Base-by-base conservation (phyloP, 2,888 invertebrate species). In the Phasia obesa region DNA sequence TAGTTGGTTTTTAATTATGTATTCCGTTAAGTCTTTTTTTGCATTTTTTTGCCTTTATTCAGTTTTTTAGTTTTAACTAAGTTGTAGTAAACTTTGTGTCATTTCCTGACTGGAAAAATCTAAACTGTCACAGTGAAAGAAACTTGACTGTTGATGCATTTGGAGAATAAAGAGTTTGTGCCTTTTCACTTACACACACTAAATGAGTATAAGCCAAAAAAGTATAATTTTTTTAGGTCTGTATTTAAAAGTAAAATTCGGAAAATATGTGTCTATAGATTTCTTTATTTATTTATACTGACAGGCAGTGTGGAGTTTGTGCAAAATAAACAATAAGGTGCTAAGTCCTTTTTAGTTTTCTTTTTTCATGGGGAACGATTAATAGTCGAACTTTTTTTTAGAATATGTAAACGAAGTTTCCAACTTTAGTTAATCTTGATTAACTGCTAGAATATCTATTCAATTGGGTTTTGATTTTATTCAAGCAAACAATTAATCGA, bases 201-300 rank as follows among this genome's bases (percentile, higher is more conserved):
- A 4, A 31, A n/a, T n/a, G n/a, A 31, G 2, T 31, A 38, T 23
- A 11, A 15, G 19, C 19, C 42, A 31, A 27, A 70, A 70, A n/a
- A n/a, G n/a, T n/a, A n/a, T n/a, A n/a, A n/a, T 44, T 2, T 70
- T 55, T 70, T 70, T 57, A 21, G 70, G 70, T 70, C 57, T 57
- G n/a, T 59, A n/a, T n/a, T n/a, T n/a, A n/a, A n/a, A n/a, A n/a
- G n/a, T n/a, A n/a, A n/a, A n/a, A 27, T 35, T 3, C 2, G 13
- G 9, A 23, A 35, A 38, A 38, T 47, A 1, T 42, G n/a, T 1
- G 11, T 35, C 9, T 35, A 35, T 0, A 35, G 1, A 35, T 2
- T n/a, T n/a, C 11, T 35, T 35, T 5, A n/a, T n/a, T n/a, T n/a
- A n/a, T n/a, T n/a, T n/a, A n/a, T n/a, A n/a, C n/a, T n/a, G n/a